phyloP scores from a whole-genome alignment of 2,797 vertebrate genomes.

The Catamblyrhynchus diadema region DNA sequence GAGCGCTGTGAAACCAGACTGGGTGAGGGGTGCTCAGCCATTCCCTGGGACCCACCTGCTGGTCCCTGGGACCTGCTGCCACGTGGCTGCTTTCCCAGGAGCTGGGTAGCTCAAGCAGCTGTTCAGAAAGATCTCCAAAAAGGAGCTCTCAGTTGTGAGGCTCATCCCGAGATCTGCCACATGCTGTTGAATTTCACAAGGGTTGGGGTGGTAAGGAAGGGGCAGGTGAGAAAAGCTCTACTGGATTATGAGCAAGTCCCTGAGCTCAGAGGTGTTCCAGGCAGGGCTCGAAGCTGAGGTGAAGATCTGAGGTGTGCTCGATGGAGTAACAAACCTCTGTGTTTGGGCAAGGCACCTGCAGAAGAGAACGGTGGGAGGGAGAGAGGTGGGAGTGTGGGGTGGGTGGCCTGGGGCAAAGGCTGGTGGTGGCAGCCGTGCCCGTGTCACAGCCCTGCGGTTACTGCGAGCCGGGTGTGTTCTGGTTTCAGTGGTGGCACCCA shows the following conservation, averaged over 20 bases:
- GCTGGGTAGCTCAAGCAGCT: not conserved
- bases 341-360: not conserved
- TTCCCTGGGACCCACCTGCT: not conserved
- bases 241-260: not conserved
- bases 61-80: accelerated
- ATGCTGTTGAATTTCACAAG: not conserved
- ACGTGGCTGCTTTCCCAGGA: not conserved
- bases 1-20: conserved; percentile 77
- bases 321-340: not conserved
- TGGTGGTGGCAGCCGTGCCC: not conserved
- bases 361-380: not conserved
- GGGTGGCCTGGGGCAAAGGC: not conserved
- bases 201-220: not conserved
- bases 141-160: not conserved
- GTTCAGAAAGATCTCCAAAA: not conserved
- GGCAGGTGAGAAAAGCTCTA: not conserved
- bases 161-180: not conserved
- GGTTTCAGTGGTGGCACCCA: conserved; percentile 72
- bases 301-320: not conserved
- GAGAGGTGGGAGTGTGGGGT: accelerated
- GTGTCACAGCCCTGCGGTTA: not conserved
- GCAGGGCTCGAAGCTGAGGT: not conserved
- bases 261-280: not conserved
- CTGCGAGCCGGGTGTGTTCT: not conserved
- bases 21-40: conserved; percentile 68